Conservation (phyloP, 2,113 vertebrate genomes). For the Chaetorhynchus papuensis region DNA sequence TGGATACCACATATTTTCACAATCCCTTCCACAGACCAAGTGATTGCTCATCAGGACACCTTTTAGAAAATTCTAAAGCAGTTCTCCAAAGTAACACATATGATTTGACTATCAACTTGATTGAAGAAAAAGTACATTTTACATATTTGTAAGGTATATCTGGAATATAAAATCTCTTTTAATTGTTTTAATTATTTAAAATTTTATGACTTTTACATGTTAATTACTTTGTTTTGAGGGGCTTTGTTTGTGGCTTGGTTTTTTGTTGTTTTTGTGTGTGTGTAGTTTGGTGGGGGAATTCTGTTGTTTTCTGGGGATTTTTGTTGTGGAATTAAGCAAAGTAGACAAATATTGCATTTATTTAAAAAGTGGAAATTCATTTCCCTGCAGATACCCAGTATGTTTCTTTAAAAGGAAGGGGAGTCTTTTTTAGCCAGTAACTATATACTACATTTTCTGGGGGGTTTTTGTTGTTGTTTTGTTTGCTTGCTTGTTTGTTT, state of each 20-base stretch:
- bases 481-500: no score
- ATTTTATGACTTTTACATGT: neutral
- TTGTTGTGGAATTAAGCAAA: neutral
- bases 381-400: neutral
- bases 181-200: neutral
- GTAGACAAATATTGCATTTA: neutral
- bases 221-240: neutral
- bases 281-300: neutral
- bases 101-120: neutral
- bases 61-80: neutral
- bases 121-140: neutral
- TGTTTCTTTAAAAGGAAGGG: neutral
- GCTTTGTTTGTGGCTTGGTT: accelerated
- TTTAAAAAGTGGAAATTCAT: neutral
- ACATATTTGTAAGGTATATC: neutral
- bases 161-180: neutral
- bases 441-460: neutral
- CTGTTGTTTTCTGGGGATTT: neutral
- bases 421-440: accelerated
- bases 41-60: neutral
- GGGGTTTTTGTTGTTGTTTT: no score
- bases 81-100: neutral
- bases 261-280: no score
- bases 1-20: conserved; percentile 12
- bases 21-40: neutral